phyloP scores from a whole-genome alignment of 2,797 vertebrate species.

The Ibycter americanus region DNA sequence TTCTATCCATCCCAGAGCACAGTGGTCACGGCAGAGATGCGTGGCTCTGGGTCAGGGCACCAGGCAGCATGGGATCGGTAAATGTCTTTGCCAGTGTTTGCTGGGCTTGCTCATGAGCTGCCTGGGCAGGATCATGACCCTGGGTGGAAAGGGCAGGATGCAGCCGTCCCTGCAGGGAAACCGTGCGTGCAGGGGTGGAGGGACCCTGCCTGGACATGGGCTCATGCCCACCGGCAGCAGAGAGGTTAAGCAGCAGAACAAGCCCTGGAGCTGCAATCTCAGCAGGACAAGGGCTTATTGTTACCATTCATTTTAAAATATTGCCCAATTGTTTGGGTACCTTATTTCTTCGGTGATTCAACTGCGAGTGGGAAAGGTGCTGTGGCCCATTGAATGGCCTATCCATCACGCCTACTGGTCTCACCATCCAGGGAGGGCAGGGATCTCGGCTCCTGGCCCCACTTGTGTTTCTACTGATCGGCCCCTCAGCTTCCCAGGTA shows the following conservation, averaged over 20 bases:
- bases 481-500: background rate
- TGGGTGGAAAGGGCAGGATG: background rate
- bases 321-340: background rate
- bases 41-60: background rate
- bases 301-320: constrained; percentile 32
- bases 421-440: background rate
- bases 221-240: background rate
- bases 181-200: background rate
- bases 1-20: background rate
- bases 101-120: background rate
- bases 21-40: background rate
- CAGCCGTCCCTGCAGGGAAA: background rate
- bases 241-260: background rate
- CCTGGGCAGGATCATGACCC: rapidly evolving
- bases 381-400: background rate
- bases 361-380: background rate
- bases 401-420: background rate
- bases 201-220: background rate
- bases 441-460: background rate
- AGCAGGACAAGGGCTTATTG: background rate
- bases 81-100: background rate
- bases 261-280: background rate
- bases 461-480: background rate
- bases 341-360: background rate
- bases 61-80: rapidly evolving